Base-by-base conservation (phyloP, 2,888 invertebrate species). In the Ectemnius cavifrons region DNA sequence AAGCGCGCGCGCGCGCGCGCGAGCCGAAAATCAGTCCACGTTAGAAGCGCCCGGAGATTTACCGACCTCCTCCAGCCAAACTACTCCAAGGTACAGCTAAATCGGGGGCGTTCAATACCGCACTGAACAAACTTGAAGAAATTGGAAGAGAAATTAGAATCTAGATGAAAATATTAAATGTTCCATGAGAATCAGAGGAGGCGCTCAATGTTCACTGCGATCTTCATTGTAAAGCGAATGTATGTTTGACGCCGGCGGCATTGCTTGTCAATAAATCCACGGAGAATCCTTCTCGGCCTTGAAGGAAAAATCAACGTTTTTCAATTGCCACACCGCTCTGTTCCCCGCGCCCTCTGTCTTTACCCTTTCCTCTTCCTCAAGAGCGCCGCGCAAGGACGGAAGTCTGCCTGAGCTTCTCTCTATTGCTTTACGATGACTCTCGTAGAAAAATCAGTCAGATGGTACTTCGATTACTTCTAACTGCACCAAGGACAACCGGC, bases 381-480 rank as follows among this genome's bases (percentile, higher is more conserved):
- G 37, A 37, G 37, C 37, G 18, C 52, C 18, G n/a, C 6, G 14
- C 60, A 75, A 73, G 67, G 61, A 71, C 70, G 52, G 45, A 18
- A 63, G 52, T 60, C 71, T 66, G 59, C 4, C 37, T 11, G 37
- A 37, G 28, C 37, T 37, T 37, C 37, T 37, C 37, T 37, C 75
- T 73, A 66, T 67, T 63, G 52, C 56, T 59, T 28, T 58, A 61
- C 59, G 46, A 45, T 27, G 52, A 67, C 52, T 56, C 73, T 47
- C 56, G 64, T 63, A 63, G 73, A 70, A 67, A 68, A 76, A 78
- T 76, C 75, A 59, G 64, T 27, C 47, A 64, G 59, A 78, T 47
- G 66, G 63, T 71, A 45, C 70, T 61, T 81, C 49, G 66, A 75
- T 80, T 78, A 75, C 65, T 69, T 73, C 69, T 72, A 73, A 68